Evolutionary conservation across 2,113 vertebrate species (phyloP), one percentile per base, ranked within the genome.

Genomic region (Passer domesticus): DNA sequence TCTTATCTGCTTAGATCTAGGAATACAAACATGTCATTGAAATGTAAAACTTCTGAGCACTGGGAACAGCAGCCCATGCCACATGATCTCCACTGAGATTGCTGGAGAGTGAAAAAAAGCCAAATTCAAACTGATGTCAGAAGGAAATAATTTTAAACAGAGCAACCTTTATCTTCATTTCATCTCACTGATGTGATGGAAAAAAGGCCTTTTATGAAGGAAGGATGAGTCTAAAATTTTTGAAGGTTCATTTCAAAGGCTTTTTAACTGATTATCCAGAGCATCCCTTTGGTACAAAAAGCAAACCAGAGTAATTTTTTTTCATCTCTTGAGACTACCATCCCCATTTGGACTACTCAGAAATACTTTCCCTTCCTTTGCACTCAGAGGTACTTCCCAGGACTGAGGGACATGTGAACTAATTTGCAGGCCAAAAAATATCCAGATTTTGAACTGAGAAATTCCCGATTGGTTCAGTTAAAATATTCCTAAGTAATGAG

Each of bases 111-210:
- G 79, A 79, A 87, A 80, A 91, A 91, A 96, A 96, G 69, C 31
- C 73, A 86, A 89, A 96, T 76, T 90, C 83, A 84, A 90, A 87
- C 79, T 78, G 83, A 90, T 33, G 73, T 84, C 53, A 94, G 69
- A 83, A 89, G 82, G 68, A 96, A 95, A 90, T 79, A 72, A 78
- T 94, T 96, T 93, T 94, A 74, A 96, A 90, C 59, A 88, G 59
- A 90, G 27, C 11, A 89, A 89, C 86, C 49, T 83, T 96, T 93
- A 92, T 88, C 88, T 83, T 70, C 83, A 86, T 90, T 90, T 93
- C 56, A 78, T 92, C 91, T 92, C 83, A 83, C 49, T 94, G 89
- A 96, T 95, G 83, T 87, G 86, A 89, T 78, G 62, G 56, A 70
- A 79, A 87, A 96, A 94, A 37, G 30, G n/a, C 44, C 73, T 94